These are phyloP conservation scores for Ahaetulla prasina DNA, from an alignment of 2,113 vertebrate genomes.

Conservation along the genomic window DNA sequence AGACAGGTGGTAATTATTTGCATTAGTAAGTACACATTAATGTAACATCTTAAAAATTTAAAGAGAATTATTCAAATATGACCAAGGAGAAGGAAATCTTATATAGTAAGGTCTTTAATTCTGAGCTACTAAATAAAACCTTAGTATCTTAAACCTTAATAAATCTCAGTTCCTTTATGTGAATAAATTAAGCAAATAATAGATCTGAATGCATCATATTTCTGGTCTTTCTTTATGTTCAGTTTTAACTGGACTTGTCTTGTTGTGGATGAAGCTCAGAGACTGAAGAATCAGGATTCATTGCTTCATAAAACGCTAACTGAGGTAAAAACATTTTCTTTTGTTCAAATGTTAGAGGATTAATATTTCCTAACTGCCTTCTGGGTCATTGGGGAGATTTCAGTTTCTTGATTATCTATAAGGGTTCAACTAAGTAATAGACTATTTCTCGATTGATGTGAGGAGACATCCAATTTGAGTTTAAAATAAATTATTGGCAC, in stretches of 20 bases:
- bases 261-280: constrained; percentile 92
- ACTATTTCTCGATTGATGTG: neutral
- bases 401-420: neutral
- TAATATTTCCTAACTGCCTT: neutral
- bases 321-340: constrained; percentile 69
- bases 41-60: neutral
- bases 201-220: neutral
- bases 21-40: neutral
- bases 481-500: neutral
- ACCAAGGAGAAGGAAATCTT: neutral
- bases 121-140: neutral
- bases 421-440: neutral
- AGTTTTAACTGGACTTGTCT: constrained; percentile 73
- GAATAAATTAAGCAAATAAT: neutral
- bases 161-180: no score
- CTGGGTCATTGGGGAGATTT: neutral
- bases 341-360: neutral
- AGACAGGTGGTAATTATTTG: constrained; percentile 3
- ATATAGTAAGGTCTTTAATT: neutral
- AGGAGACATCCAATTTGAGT: neutral
- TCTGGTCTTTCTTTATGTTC: constrained; percentile 8
- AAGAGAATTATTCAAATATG: neutral
- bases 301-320: constrained; percentile 78
- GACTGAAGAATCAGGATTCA: constrained; percentile 89
- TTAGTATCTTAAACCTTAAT: neutral